Evolutionary conservation across 2,888 invertebrate genomes (phyloP).

Genomic region (Serrognathus titanus): DNA sequence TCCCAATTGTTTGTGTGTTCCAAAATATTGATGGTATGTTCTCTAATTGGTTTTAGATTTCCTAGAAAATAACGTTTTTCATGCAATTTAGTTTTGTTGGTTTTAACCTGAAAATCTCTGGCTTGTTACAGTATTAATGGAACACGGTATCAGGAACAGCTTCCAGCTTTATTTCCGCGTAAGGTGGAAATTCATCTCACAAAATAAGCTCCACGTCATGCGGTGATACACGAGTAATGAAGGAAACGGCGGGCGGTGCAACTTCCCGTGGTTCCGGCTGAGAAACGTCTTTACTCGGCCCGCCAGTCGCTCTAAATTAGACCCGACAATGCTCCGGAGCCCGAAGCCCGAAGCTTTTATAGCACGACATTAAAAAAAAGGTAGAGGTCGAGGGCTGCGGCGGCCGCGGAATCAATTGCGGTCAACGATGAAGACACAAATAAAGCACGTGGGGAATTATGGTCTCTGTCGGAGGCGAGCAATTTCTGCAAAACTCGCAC

Average conservation of each 20-base stretch:
- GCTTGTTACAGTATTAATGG: too few relatives aligned
- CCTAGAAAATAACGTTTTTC: too few relatives aligned
- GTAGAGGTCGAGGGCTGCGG: constrained; percentile 6
- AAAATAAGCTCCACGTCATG: constrained; percentile 14
- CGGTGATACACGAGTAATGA: constrained; percentile 22
- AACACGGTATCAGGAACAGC: too few relatives aligned
- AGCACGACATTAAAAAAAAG: neutral
- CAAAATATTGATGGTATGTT: too few relatives aligned
- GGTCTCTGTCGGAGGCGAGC: constrained; percentile 14
- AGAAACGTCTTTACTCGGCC: neutral
- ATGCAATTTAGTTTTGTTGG: too few relatives aligned
- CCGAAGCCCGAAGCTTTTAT: neutral
- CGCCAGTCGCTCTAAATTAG: neutral
- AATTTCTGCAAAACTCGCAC: constrained; percentile 25
- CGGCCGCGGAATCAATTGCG: constrained; percentile 20
- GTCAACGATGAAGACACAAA: constrained; percentile 21
- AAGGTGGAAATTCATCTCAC: constrained; percentile 16
- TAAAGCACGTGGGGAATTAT: constrained; percentile 21
- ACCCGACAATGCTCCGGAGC: neutral
- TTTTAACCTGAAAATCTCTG: neutral
- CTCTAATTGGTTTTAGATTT: too few relatives aligned
- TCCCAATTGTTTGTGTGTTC: too few relatives aligned
- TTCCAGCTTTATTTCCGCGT: constrained; percentile 12
- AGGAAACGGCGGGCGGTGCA: constrained; percentile 7
- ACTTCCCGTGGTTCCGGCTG: constrained; percentile 9